A percentile compares a stretch with the other conserved stretches of the same genome.
Conservation (phyloP, 1,140 invertebrate species). For the Camponotus floridanus region DNA sequence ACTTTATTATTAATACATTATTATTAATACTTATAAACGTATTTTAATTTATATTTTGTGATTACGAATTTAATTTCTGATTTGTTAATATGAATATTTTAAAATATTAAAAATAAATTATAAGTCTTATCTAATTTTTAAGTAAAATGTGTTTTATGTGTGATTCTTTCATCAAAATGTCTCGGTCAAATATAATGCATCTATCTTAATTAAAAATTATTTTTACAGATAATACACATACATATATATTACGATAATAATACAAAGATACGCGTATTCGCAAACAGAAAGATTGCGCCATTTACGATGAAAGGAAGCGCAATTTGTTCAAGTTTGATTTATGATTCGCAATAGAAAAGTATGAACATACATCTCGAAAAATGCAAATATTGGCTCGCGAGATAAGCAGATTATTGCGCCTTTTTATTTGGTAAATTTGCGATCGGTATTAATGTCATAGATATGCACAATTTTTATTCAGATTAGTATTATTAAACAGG, state of each 20-base stretch:
- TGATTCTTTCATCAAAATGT: background rate
- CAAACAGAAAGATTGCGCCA: background rate
- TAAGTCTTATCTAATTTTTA: background rate
- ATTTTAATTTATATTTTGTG: background rate
- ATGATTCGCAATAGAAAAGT: background rate
- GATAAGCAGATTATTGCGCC: background rate
- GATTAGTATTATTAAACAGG: too few relatives aligned
- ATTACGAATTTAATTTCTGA: background rate
- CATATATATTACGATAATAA: slow-evolving; percentile 4
- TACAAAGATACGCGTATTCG: background rate
- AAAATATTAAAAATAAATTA: background rate
- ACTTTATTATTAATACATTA: background rate
- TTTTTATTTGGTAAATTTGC: background rate
- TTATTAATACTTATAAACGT: background rate
- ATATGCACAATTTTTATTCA: too few relatives aligned
- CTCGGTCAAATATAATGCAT: background rate
- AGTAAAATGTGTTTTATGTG: background rate
- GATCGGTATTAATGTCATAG: background rate
- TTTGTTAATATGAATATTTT: slow-evolving; percentile 2
- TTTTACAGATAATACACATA: too few relatives aligned
- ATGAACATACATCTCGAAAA: background rate
- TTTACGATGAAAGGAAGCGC: background rate
- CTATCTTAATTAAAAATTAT: too few relatives aligned
- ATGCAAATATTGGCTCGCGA: background rate
- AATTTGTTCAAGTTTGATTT: background rate